Evolutionary conservation across 37 sponge, comb jelly and placozoan species (phyloP), one percentile per base, ranked within the genome.

Genomic region (Geodia barretti): DNA sequence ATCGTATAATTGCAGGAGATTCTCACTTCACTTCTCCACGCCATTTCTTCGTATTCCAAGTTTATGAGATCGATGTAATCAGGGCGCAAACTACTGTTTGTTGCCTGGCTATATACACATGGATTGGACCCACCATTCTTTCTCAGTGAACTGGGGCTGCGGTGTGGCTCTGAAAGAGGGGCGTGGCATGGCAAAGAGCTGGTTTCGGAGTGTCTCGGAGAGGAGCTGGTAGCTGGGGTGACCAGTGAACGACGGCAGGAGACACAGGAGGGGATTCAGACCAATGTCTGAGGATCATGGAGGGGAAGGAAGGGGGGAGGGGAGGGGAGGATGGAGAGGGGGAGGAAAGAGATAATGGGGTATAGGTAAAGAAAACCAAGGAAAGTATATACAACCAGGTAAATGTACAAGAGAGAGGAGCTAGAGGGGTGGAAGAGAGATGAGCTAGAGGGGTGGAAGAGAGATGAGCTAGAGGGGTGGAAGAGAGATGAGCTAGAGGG

Each of bases 101-200:
- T 43, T 24, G 26, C 54, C 11, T 26, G 67, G 33, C 30, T 66
- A 28, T 2, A 28, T 4, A 3, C 25, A 63, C 64, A 64, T 9
- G 20, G 14, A 14, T 32, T 47, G 7, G 31, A 31, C 88, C 73
- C 7, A 88, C 92, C 92, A 92, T 26, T 92, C 88, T 76, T 72
- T 83, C 59, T 92, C 92, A 14, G 83, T 83, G 76, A 92, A 68
- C 42, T 87, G 88, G 64, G 76, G 91, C 11, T 73, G 77, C 11
- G 68, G 41, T 17, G 82, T 75, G 1, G 34, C 62, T 3, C 80
- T 29, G 38, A 87, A 63, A 33, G 88, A 76, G 35, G 83, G 80
- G 61, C 92, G 84, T 59, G 88, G 88, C 88, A 92, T 92, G 47
- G 84, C 68, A 71, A 92, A 88, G 23, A 92, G 63, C 75, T 89